Base-by-base conservation (phyloP, 2,888 invertebrate genomes). In the Tetheella fluctuosa region DNA sequence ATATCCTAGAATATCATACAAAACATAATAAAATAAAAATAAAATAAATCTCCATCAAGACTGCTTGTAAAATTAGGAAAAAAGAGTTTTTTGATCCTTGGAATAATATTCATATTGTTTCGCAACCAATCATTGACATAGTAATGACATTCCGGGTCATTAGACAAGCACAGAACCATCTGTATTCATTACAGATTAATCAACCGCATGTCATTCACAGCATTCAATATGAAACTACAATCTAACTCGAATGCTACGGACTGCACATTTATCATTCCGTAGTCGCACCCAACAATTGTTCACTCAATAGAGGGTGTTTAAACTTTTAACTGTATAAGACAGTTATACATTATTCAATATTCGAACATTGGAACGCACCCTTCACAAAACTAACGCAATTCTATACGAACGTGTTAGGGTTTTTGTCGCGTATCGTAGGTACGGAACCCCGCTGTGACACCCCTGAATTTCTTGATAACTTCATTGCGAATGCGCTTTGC, bases 391-490 rank as follows among this genome's bases (percentile, higher is more conserved):
- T 48, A 56, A 60, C 61, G 64, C 69, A 64, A 65, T 68, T 66
- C 59, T 61, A 65, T 69, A 73, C 69, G 71, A 48, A 79, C 82
- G 82, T 83, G 87, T 85, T 81, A 81, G 80, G 78, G 89, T 91
- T 91, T 91, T 91, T 86, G 81, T 81, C 65, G 61, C 68, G 70
- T 55, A 34, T 34, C 34, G 55, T 37, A 55, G 55, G 55, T 55
- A 55, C 5, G 55, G 55, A 13, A 70, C 74, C 87, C 88, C 76
- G 81, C 78, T 65, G 88, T 58, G 72, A 62, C 20, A 48, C 79
- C 86, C 83, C 81, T 76, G 76, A 79, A 81, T 78, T 81, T 79
- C 87, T 90, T 90, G 91, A 92, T 92, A 93, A 92, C 93, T 92
- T 90, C 89, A 93, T 92, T 91, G 84, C 83, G 73, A 86, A 83